A percentile compares a stretch with the other conserved stretches of the same genome.
Evolutionary conservation across 2,797 vertebrate genomes (phyloP).

Genomic region (Esox lucius): DNA sequence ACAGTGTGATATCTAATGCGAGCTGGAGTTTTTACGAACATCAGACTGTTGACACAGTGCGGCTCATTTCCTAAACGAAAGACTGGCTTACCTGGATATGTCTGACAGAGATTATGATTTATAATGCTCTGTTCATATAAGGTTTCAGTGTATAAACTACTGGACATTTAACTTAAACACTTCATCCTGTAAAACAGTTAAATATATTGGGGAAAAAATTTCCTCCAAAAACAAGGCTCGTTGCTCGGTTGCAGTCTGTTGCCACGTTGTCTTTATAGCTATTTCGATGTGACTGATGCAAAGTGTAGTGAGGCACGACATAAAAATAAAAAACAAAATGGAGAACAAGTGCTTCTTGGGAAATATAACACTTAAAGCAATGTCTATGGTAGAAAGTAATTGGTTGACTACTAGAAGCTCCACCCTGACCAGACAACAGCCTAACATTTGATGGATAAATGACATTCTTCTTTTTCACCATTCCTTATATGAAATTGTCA

Average conservation of each 20-base stretch:
- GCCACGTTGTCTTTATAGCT: conserved; percentile 16
- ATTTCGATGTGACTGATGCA: neutral
- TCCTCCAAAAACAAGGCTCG: conserved; percentile 34
- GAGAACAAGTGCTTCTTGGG: conserved; percentile 8
- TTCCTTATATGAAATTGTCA: conserved; percentile 28
- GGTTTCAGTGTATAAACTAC: conserved; percentile 53
- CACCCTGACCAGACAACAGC: conserved; percentile 11
- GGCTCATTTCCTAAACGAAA: conserved; percentile 68
- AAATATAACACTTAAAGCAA: neutral
- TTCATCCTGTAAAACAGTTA: conserved; percentile 47
- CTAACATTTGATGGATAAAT: neutral
- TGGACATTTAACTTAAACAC: conserved; percentile 53
- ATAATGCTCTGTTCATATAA: conserved; percentile 49
- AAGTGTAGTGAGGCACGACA: too few species aligned
- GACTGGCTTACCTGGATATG: conserved; percentile 58
- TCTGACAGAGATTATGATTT: conserved; percentile 61
- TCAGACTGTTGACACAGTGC: conserved; percentile 62
- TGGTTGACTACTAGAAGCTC: neutral
- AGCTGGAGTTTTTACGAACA: conserved; percentile 65
- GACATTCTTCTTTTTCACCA: conserved; percentile 23
- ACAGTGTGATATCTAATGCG: conserved; percentile 62
- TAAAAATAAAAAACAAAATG: neutral
- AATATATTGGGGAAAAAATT: conserved; percentile 39
- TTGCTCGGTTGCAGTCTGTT: conserved; percentile 14
- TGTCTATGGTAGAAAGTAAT: neutral